Evolutionary conservation across 2,888 invertebrate genomes (phyloP), one percentile per base, ranked within the genome.

Genomic region (Hofmannophila pseudospretella): DNA sequence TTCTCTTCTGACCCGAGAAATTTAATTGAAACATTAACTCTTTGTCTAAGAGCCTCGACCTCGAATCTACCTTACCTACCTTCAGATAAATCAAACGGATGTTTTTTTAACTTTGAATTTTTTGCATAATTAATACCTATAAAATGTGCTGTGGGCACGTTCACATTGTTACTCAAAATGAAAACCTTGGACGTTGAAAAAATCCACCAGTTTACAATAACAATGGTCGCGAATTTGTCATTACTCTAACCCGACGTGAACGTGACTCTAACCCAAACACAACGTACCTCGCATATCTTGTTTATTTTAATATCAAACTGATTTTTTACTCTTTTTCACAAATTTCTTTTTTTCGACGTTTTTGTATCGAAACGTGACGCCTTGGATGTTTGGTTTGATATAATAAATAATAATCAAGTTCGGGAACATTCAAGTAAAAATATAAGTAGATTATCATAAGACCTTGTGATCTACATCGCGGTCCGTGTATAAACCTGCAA

Each of bases 191-290:
- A 56, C 51, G 58, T 58, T 61, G 59, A 77, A 78, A 81, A 82
- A 79, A 69, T 67, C 65, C 56, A 26, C 65, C 65, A 64, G 62
- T 58, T 60, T 65, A 61, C 65, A 67, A 61, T 66, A 72, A 76
- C 79, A 84, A 81, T 73, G 70, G 72, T 63, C 60, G 70, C 71
- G 68, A 74, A 78, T 77, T 80, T 77, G 77, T 80, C 74, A 81
- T 81, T 79, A 80, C 68, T 52, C 55, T 42, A n/a, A n/a, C n/a
- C n/a, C n/a, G n/a, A n/a, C n/a, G n/a, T 44, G 66, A 66, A 84
- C 85, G 85, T 85, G 85, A 79, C 79, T 69, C 58, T 57, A 70
- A 55, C 64, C 69, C 70, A 75, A 75, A 73, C 76, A 75, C 50
- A 34, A 57, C 55, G 49, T 50, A 57, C 55, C 63, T 65, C 65